Percentiles rank a stretch among this genome's conserved stretches.
phyloP scores from a whole-genome alignment of 2,797 vertebrate species.

The Rhinichthys osculus region DNA sequence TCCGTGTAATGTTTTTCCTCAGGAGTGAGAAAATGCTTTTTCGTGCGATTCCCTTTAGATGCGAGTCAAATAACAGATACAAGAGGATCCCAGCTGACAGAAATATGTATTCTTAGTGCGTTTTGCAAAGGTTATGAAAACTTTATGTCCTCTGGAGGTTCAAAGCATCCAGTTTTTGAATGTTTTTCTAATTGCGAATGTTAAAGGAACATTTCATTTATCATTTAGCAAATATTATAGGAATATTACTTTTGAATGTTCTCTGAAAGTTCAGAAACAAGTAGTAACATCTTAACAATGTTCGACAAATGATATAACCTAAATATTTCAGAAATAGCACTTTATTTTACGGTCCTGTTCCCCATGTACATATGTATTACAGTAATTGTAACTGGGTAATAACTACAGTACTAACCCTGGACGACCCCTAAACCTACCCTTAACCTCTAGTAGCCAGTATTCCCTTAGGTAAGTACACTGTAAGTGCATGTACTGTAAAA shows the following conservation, averaged over 20 bases:
- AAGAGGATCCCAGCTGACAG: background rate
- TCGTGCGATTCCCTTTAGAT: background rate
- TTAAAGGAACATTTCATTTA: background rate
- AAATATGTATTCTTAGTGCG: background rate
- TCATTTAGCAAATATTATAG: background rate
- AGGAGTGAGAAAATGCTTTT: slow-evolving; percentile 23
- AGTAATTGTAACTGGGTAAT: too few relatives aligned
- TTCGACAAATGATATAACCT: too few relatives aligned
- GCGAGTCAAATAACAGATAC: background rate
- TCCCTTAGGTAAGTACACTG: too few relatives aligned
- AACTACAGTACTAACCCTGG: too few relatives aligned
- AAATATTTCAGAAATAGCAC: too few relatives aligned
- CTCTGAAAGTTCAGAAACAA: background rate
- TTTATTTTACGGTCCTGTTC: too few relatives aligned
- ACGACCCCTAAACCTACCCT: too few relatives aligned
- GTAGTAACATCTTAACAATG: background rate
- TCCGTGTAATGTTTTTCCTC: slow-evolving; percentile 27
- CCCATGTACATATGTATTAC: too few relatives aligned
- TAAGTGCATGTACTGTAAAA: too few relatives aligned
- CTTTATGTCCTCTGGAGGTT: background rate
- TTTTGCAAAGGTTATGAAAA: background rate
- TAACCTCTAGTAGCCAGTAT: too few relatives aligned
- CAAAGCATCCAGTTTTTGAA: background rate
- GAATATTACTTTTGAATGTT: background rate
- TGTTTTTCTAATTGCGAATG: too few relatives aligned